These are phyloP conservation scores for Arctopsyche grandis DNA, from an alignment of 1,140 invertebrate species.

Conservation along the genomic window DNA sequence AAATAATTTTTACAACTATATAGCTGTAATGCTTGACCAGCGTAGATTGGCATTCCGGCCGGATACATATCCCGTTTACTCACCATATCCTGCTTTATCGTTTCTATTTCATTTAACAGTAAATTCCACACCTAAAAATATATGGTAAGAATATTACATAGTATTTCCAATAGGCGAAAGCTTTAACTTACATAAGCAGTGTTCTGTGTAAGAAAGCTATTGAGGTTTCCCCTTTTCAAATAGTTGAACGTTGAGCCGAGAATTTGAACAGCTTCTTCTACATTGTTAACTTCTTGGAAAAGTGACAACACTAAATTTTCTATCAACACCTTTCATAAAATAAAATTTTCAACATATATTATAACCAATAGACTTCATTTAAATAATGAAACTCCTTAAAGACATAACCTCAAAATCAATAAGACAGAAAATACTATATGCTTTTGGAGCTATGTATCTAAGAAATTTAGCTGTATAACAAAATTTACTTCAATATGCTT, in stretches of 20 bases:
- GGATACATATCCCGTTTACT: slow-evolving; percentile 71
- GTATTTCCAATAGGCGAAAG: neutral
- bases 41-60: slow-evolving; percentile 73
- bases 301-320: slow-evolving; percentile 76
- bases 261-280: slow-evolving; percentile 78
- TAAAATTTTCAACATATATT: slow-evolving; percentile 29
- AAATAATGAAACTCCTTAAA: slow-evolving; percentile 16
- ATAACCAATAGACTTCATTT: too few species aligned
- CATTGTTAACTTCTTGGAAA: slow-evolving; percentile 74
- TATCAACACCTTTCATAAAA: slow-evolving; percentile 66
- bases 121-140: slow-evolving; percentile 75
- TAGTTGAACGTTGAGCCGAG: slow-evolving; percentile 77
- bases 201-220: slow-evolving; percentile 71
- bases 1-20: slow-evolving; percentile 72
- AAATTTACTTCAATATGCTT: slow-evolving; percentile 72
- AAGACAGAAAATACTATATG: neutral
- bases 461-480: too few species aligned
- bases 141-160: too few species aligned
- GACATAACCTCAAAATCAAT: neutral
- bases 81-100: slow-evolving; percentile 76
- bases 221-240: slow-evolving; percentile 72
- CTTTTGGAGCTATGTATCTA: neutral
- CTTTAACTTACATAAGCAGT: slow-evolving; percentile 65
- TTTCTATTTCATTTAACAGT: slow-evolving; percentile 81
- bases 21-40: slow-evolving; percentile 75